Base-by-base conservation (phyloP, 2,113 vertebrate species). In the Cacatua alba region DNA sequence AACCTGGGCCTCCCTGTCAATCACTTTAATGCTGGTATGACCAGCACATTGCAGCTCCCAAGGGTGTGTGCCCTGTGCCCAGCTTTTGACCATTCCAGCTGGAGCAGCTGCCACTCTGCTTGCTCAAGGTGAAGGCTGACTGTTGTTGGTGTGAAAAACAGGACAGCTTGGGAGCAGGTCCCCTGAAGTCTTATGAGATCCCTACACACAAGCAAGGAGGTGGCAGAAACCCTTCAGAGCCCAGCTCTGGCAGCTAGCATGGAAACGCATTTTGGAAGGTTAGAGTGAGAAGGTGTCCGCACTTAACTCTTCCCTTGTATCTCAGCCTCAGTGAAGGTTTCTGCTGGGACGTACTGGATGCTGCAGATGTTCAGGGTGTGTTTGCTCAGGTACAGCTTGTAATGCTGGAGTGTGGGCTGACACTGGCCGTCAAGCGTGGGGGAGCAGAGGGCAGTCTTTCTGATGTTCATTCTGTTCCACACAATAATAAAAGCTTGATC, bases 231-330 rank as follows among this genome's bases (percentile, higher is more conserved):
- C 39, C 29, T 64, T 26, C 18, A 3, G 46, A 29, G 20, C 7
- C 7, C 17, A 31, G 65, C 62, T 11, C 44, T 52, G 44, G 55
- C 2, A 3, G 33, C 55, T 43, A 17, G 7, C 23, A 6, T 4
- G 7, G 59, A 7, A 35, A 6, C 7, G 59, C 29, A 5, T 72
- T 67, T 7, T 0, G 4, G 26, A 67, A 44, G 52, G 35, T 64
- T 62, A 37, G 63, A 51, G 70, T 0, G 0, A 12, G 37, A 16
- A 10, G 0, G 1, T 1, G 44, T 48, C 31, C 13, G 28, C 37
- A 4, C 31, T 10, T 2, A 23, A 63, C 39, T 24, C 25, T 15
- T 20, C 6, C 35, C 37, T 15, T 37, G 4, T 8, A 6, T 2
- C 7, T 29, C 3, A 1, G 52, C 9, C 55, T n/a, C 26, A 6